A percentile compares a stretch with the other conserved stretches of the same genome.
Conservation (phyloP, 2,888 invertebrate species). For the Pheosia gnoma region DNA sequence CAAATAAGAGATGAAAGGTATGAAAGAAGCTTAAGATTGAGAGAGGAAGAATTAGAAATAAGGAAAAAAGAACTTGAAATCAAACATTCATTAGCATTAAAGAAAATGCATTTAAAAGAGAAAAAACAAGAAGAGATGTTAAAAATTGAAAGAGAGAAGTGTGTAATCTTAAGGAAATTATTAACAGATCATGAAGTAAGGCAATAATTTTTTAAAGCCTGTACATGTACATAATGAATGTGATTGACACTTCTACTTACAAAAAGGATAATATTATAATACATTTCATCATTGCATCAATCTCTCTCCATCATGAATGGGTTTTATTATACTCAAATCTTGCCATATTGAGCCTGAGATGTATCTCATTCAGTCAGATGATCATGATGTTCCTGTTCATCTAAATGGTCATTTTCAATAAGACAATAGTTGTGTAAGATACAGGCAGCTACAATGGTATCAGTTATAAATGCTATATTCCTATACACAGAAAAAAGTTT, state of each 20-base stretch:
- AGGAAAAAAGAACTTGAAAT: conserved; percentile 64
- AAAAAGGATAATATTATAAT: too few relatives aligned
- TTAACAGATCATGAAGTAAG: conserved; percentile 48
- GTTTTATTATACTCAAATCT: too few relatives aligned
- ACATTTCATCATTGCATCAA: too few relatives aligned
- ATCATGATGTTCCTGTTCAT: conserved; percentile 35
- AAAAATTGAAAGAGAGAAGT: conserved; percentile 67
- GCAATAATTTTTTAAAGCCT: conserved; percentile 22
- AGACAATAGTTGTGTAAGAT: conserved; percentile 68
- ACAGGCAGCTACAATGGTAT: conserved; percentile 65
- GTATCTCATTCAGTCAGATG: not conserved
- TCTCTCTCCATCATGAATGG: too few relatives aligned
- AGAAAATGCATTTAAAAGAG: conserved; percentile 62
- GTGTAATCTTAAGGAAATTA: conserved; percentile 58
- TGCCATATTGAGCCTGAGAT: not conserved
- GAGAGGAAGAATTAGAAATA: conserved; percentile 63
- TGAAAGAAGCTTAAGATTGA: conserved; percentile 61
- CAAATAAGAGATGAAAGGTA: conserved; percentile 59
- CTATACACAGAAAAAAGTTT: conserved; percentile 64
- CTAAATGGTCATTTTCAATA: conserved; percentile 59
- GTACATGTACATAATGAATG: not conserved
- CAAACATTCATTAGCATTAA: conserved; percentile 63
- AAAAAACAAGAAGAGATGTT: conserved; percentile 66
- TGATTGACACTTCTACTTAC: too few relatives aligned
- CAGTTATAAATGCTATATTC: conserved; percentile 64